phyloP scores from a whole-genome alignment of 2,797 vertebrate species.

The Phrynocephalus vlangalii region DNA sequence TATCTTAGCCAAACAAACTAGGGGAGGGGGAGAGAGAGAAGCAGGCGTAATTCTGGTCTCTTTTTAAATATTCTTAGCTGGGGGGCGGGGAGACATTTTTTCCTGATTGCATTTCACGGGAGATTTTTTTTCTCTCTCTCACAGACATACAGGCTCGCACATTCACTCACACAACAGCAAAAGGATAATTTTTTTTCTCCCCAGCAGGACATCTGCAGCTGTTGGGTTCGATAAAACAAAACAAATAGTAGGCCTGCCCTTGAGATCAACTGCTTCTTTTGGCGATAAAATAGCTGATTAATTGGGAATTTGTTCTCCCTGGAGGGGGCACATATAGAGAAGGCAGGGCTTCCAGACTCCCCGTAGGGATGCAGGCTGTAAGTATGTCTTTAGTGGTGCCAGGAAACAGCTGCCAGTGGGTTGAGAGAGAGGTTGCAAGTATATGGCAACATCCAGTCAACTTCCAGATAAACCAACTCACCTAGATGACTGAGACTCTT shows the following conservation, averaged over 20 bases:
- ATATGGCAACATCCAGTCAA: too few species aligned
- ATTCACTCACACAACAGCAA: neutral
- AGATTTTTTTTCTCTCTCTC: too few species aligned
- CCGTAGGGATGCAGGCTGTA: constrained; percentile 56
- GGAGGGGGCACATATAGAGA: constrained; percentile 71
- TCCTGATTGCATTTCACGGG: constrained; percentile 5
- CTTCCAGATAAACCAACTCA: too few species aligned
- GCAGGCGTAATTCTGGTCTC: neutral
- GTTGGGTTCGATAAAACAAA: constrained; percentile 58
- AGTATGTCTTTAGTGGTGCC: constrained; percentile 37
- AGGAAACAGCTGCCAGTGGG: too few species aligned
- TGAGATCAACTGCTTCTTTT: constrained; percentile 64
- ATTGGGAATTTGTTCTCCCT: constrained; percentile 71
- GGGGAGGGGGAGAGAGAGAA: too few species aligned
- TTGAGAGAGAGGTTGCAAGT: too few species aligned
- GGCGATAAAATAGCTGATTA: constrained; percentile 74
- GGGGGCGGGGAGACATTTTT: constrained; percentile 29
- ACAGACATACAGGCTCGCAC: neutral
- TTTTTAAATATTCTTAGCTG: constrained; percentile 12
- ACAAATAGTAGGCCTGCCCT: constrained; percentile 66
- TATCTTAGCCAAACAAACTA: constrained; percentile 13
- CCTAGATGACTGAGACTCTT: too few species aligned
- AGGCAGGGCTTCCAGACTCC: constrained; percentile 33
- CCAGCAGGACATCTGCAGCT: constrained; percentile 33
- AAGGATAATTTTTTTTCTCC: constrained; percentile 38